These are phyloP conservation scores for Phocoena sinus DNA, from an alignment of 2,113 vertebrate species.

Conservation along the genomic window DNA sequence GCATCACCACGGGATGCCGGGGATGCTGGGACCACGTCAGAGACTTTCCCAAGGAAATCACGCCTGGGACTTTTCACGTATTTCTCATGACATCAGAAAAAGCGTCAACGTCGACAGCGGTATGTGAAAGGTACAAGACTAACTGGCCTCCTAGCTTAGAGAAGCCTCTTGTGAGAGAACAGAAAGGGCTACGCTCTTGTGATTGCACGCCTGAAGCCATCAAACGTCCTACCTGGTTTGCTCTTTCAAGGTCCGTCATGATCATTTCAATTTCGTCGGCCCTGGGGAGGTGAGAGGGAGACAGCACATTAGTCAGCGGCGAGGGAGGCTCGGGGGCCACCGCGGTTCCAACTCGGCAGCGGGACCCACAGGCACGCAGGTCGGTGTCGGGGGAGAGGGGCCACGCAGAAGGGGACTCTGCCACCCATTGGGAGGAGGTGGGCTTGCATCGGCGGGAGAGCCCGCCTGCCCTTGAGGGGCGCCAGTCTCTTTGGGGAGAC, in stretches of 20 bases:
- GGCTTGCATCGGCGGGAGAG: neutral
- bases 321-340: neutral
- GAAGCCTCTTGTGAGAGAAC: neutral
- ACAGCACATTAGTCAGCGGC: neutral
- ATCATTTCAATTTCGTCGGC: conserved; percentile 99
- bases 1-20: neutral
- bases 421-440: neutral
- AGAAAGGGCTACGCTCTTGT: neutral
- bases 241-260: conserved; percentile 99
- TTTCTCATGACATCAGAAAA: neutral
- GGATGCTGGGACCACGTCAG: neutral
- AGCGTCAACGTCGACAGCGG: accelerated
- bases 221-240: conserved; percentile 92
- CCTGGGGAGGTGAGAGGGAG: conserved; percentile 79
- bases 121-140: neutral
- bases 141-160: neutral
- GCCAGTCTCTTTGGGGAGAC: neutral
- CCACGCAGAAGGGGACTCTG: neutral
- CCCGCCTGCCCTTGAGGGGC: neutral
- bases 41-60: neutral
- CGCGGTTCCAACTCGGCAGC: neutral
- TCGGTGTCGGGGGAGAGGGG: neutral
- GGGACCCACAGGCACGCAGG: neutral
- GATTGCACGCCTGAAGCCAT: neutral
- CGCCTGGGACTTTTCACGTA: neutral